Percentiles rank a stretch among this genome's conserved stretches.
Conservation (phyloP, 1,140 invertebrate genomes). For the Proales similis region DNA sequence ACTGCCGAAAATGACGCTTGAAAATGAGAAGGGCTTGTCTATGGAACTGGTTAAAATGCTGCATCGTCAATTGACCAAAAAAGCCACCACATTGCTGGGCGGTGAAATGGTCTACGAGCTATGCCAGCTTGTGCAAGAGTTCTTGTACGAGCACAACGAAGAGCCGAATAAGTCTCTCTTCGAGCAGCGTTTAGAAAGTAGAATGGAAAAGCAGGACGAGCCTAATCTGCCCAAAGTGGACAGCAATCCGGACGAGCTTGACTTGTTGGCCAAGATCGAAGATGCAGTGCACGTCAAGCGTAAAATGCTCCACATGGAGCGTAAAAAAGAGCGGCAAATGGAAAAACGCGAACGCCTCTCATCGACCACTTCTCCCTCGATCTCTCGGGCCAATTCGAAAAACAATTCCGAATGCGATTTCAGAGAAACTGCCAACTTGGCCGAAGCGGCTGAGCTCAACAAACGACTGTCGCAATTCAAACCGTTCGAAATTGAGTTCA, state of each 20-base stretch:
- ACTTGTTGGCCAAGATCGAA: constrained; percentile 43
- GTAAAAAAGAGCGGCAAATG: constrained; percentile 32
- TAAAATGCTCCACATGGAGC: constrained; percentile 33
- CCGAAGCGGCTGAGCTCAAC: not conserved
- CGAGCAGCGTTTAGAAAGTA: constrained; percentile 69
- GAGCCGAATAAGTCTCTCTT: constrained; percentile 68
- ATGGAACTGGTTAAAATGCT: constrained; percentile 58
- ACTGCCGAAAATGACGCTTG: constrained; percentile 59
- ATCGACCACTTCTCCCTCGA: constrained; percentile 14
- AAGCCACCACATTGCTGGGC: constrained; percentile 59
- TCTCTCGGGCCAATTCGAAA: not conserved
- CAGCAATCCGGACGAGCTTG: constrained; percentile 59
- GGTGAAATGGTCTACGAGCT: constrained; percentile 72
- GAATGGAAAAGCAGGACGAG: constrained; percentile 57
- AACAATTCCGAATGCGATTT: not conserved
- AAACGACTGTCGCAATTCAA: not conserved
- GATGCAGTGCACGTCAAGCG: constrained; percentile 15
- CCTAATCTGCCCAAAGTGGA: constrained; percentile 58
- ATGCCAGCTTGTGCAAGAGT: constrained; percentile 62
- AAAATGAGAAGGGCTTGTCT: constrained; percentile 65
- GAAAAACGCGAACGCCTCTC: constrained; percentile 31
- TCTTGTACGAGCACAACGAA: constrained; percentile 65
- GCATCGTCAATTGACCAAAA: constrained; percentile 56
- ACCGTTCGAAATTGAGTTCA: constrained; percentile 20
- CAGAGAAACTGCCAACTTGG: not conserved